A percentile compares a stretch with the other conserved stretches of the same genome.
These are phyloP conservation scores for Astropecten irregularis DNA, from an alignment of 53 echinoderm and acorn worm genomes.

Conservation along the genomic window DNA sequence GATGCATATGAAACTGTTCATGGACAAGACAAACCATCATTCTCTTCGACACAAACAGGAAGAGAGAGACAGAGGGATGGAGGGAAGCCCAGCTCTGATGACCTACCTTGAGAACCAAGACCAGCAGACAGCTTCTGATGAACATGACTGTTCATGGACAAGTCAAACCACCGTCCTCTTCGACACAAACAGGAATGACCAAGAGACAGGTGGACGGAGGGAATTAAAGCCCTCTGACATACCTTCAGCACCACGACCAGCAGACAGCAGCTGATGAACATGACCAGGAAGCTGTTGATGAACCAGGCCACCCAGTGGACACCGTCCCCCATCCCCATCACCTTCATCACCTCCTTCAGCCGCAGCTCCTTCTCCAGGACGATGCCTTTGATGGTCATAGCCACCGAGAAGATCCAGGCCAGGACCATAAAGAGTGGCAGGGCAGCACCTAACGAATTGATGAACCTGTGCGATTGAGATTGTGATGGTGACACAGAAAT, in stretches of 20 bases:
- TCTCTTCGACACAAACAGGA: too few relatives aligned
- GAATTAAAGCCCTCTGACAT: too few relatives aligned
- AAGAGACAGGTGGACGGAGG: too few relatives aligned
- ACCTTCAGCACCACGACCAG: constrained; percentile 87
- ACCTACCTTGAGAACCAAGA: constrained; percentile 80
- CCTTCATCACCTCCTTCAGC: constrained; percentile 99
- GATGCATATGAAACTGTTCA: too few relatives aligned
- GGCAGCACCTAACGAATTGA: constrained; percentile 71
- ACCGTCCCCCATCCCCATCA: constrained; percentile 96
- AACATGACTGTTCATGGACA: constrained; percentile 96
- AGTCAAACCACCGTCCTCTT: constrained; percentile 95
- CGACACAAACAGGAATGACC: too few relatives aligned
- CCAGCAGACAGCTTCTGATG: constrained; percentile 75
- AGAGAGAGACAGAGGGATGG: too few relatives aligned
- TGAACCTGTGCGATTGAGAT: constrained; percentile 78
- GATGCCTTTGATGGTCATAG: constrained; percentile 97
- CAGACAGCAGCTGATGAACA: constrained; percentile 80
- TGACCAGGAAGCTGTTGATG: constrained; percentile 87
- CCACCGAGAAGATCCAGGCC: constrained; percentile 95
- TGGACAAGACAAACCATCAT: too few relatives aligned
- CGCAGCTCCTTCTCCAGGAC: constrained; percentile 97
- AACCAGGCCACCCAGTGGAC: constrained; percentile 99
- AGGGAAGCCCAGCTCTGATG: too few relatives aligned
- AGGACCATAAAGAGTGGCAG: constrained; percentile 93
- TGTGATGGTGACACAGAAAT: too few relatives aligned